Base-by-base conservation (phyloP, 2,797 vertebrate species). In the Onychomys leucogaster region DNA sequence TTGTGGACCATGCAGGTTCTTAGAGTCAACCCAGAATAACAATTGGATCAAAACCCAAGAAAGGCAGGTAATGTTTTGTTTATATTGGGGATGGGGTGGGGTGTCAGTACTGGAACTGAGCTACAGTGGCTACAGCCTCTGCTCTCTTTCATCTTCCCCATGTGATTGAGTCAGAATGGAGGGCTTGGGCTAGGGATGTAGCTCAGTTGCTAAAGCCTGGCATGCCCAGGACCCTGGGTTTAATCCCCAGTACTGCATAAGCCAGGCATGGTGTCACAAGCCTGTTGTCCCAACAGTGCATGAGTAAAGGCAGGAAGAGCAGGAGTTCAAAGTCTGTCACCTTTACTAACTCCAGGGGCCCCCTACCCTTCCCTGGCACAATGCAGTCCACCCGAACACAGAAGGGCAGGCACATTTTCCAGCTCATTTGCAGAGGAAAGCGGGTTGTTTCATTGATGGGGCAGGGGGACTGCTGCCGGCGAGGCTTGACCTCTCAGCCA, bases 351-450 rank as follows among this genome's bases (percentile, higher is more conserved):
- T 94, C 85, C 63, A 49, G 41, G 65, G 46, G 2, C 73, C 17
- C 82, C 61, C 7, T 25, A 25, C 25, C n/a, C 46, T 69, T 61
- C 2, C 3, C 43, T 91, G 32, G 52, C 87, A 89, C 34, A 71
- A 90, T 57, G 49, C 12, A 23, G 75, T 13, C 37, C 57, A 67
- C 43, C 52, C 5, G 2, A 84, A 21, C 86, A 93, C 59, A 83
- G 94, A 87, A 97, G 34, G 78, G 73, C 23, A 92, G 29, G n/a
- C 92, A 94, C 59, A 78, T 77, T 93, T 94, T 96, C 80, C 94
- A 88, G 76, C n/a, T 87, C 59, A 91, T 97, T 95, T 97, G 96
- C 80, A 93, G 90, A 91, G 69, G 55, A 81, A 94, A 34, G 57
- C 69, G 75, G 83, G 85, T 87, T 81, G 86, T 77, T 93, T 67